Evolutionary conservation across 2,113 vertebrate species (phyloP).

Genomic region (Arvicanthis niloticus): DNA sequence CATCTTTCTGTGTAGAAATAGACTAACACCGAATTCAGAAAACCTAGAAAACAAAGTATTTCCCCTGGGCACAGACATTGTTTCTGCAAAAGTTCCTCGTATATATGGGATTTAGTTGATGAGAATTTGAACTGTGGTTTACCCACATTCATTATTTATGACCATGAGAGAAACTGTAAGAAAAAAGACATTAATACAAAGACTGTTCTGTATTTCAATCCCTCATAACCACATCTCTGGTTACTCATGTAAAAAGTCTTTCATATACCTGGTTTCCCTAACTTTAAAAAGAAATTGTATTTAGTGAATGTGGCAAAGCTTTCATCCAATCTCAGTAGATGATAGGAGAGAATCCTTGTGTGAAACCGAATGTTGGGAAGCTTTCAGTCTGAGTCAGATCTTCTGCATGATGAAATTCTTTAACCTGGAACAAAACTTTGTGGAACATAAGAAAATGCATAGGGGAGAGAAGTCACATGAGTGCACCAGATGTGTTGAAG

Average conservation of each 20-base stretch:
- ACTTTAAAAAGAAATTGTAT: neutral
- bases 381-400: constrained; percentile 52
- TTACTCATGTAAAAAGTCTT: neutral
- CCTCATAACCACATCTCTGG: neutral
- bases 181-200: constrained; percentile 31
- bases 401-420: constrained; percentile 65
- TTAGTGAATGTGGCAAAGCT: constrained; percentile 10
- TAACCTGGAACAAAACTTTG: constrained; percentile 58
- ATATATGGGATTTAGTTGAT: neutral
- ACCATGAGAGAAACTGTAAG: constrained; percentile 27
- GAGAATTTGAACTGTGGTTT: constrained; percentile 18
- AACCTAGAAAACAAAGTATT: neutral
- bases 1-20: constrained; percentile 52
- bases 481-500: constrained; percentile 78
- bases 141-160: neutral
- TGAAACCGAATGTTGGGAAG: constrained; percentile 68
- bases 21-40: constrained; percentile 35
- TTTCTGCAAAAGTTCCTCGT: constrained; percentile 18
- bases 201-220: neutral
- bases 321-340: neutral
- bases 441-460: constrained; percentile 26
- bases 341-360: neutral
- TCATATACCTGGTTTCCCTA: constrained; percentile 33
- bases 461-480: constrained; percentile 69
- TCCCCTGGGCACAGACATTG: constrained; percentile 25